Percentiles rank a stretch among this genome's conserved stretches.
These are phyloP conservation scores for Lepus timidus DNA, from an alignment of 2,113 vertebrate genomes.

Conservation along the genomic window DNA sequence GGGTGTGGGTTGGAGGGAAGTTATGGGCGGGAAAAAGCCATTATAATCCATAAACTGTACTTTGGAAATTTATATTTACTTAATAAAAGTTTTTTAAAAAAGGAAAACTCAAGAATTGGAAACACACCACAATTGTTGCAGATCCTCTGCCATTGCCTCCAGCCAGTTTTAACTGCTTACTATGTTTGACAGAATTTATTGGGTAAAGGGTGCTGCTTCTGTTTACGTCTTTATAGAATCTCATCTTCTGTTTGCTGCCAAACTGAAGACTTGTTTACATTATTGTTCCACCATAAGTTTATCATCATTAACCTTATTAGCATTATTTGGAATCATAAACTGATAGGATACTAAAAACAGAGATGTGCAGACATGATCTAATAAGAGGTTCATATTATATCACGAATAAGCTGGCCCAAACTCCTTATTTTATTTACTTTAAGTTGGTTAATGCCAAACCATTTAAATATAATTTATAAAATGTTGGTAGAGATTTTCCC, in stretches of 20 bases:
- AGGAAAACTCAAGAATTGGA: not conserved
- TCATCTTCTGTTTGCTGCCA: not conserved
- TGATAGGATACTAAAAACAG: not conserved
- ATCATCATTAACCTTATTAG: not conserved
- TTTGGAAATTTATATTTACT: no score
- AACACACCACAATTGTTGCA: not conserved
- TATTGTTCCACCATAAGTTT: not conserved
- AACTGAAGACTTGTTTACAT: constrained; percentile 6
- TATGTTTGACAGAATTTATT: constrained; percentile 51
- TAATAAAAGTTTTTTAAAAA: no score
- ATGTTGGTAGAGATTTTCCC: not conserved
- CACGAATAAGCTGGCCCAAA: not conserved
- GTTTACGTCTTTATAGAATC: constrained; percentile 10
- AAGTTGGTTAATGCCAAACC: not conserved
- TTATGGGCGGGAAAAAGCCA: no score
- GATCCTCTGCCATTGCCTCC: not conserved
- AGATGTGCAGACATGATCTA: not conserved
- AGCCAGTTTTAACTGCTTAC: not conserved
- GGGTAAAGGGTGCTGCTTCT: constrained; percentile 32
- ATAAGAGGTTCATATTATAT: not conserved
- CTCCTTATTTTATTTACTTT: not conserved
- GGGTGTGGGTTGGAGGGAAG: no score
- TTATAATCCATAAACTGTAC: no score
- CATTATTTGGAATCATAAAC: not conserved
- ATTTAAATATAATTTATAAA: not conserved